Conservation (phyloP, 2,797 vertebrate species). For the Nannoperca australis region DNA sequence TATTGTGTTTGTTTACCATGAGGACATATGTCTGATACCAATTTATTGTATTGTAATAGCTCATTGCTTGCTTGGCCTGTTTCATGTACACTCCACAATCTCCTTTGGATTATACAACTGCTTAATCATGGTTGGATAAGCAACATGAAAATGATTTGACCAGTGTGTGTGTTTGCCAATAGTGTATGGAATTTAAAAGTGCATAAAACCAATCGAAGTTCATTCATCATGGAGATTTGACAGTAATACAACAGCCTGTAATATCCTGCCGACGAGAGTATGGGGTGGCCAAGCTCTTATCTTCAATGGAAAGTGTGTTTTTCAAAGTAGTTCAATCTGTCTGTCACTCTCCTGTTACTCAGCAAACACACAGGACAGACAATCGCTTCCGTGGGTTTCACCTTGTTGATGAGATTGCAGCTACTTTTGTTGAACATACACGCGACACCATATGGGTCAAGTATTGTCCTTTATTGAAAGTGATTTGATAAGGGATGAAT, state of each 20-base stretch:
- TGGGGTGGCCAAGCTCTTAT: slow-evolving; percentile 54
- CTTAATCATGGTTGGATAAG: slow-evolving; percentile 50
- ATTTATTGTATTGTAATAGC: slow-evolving; percentile 50
- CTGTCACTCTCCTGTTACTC: slow-evolving; percentile 47
- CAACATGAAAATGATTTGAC: slow-evolving; percentile 51
- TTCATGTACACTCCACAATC: slow-evolving; percentile 44
- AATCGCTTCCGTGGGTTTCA: slow-evolving; percentile 31
- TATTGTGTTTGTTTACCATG: slow-evolving; percentile 53
- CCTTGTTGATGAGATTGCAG: slow-evolving; percentile 31
- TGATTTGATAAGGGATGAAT: slow-evolving; percentile 59
- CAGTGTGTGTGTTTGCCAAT: slow-evolving; percentile 51
- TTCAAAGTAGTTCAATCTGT: slow-evolving; percentile 56
- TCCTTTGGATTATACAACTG: slow-evolving; percentile 58
- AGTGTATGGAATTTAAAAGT: slow-evolving; percentile 59
- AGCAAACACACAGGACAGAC: slow-evolving; percentile 51
- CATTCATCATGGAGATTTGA: slow-evolving; percentile 66
- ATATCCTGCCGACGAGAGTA: slow-evolving; percentile 62
- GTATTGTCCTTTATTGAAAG: slow-evolving; percentile 55
- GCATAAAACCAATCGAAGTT: slow-evolving; percentile 55
- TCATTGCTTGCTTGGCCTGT: slow-evolving; percentile 30
- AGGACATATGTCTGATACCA: slow-evolving; percentile 37
- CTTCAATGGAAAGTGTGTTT: slow-evolving; percentile 64
- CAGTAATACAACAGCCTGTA: slow-evolving; percentile 62
- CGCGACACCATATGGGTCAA: slow-evolving; percentile 37
- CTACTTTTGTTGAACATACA: slow-evolving; percentile 33